These are phyloP conservation scores for Lasiommata megera DNA, from an alignment of 2,888 invertebrate genomes.

Conservation along the genomic window DNA sequence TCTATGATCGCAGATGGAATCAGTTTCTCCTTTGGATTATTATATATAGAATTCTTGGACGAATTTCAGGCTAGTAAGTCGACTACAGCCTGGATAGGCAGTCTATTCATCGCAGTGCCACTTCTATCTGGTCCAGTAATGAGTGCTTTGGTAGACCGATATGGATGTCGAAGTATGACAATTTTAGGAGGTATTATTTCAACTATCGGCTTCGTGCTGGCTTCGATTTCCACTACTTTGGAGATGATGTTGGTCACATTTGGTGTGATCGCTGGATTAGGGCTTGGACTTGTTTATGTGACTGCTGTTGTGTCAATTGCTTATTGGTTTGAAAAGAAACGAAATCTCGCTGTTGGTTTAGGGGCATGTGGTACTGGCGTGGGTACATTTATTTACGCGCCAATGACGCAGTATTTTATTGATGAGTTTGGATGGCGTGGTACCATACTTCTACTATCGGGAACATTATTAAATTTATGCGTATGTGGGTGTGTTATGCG, in stretches of 20 bases:
- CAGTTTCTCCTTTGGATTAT: conserved; percentile 94
- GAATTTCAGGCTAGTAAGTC: conserved; percentile 91
- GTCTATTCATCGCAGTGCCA: conserved; percentile 94
- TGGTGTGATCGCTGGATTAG: conserved; percentile 91
- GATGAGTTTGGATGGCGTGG: conserved; percentile 93
- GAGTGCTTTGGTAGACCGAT: conserved; percentile 91
- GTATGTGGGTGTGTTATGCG: conserved; percentile 93
- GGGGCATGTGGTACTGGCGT: conserved; percentile 95
- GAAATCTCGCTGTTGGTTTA: conserved; percentile 92
- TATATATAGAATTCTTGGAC: conserved; percentile 90
- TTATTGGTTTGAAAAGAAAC: conserved; percentile 94
- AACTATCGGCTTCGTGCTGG: conserved; percentile 88
- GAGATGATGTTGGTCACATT: conserved; percentile 92
- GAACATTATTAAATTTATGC: conserved; percentile 91
- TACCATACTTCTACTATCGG: conserved; percentile 89
- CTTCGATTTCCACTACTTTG: conserved; percentile 86
- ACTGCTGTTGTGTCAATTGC: conserved; percentile 95
- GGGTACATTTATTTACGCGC: conserved; percentile 94
- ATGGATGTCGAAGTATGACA: conserved; percentile 90
- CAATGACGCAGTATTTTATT: conserved; percentile 90
- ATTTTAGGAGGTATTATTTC: conserved; percentile 88
- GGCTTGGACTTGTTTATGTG: conserved; percentile 92
- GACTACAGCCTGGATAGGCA: conserved; percentile 94
- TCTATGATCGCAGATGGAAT: conserved; percentile 96
- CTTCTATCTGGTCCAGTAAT: conserved; percentile 91